Conservation (phyloP, 2,888 invertebrate genomes). For the Drosophila rellima region DNA sequence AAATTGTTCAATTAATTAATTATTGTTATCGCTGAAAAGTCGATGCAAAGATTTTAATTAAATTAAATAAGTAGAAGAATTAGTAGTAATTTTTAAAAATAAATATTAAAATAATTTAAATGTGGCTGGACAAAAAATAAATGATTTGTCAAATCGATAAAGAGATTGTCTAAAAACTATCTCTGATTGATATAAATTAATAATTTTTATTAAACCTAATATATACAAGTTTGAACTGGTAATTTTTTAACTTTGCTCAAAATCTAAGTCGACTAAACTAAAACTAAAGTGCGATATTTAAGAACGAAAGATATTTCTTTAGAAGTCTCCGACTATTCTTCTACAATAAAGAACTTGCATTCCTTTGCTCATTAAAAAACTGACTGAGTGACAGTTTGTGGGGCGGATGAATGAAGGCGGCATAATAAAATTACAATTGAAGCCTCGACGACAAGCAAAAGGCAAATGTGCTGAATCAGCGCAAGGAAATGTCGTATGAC, state of each 20-base stretch:
- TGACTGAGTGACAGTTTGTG: conserved; percentile 70
- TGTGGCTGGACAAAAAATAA: too few species aligned
- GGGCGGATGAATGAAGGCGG: conserved; percentile 36
- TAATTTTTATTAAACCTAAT: too few species aligned
- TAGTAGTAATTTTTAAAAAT: background rate
- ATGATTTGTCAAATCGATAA: too few species aligned
- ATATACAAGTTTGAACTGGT: too few species aligned
- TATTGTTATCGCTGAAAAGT: too few species aligned
- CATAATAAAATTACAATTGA: conserved; percentile 77
- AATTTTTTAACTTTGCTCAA: too few species aligned
- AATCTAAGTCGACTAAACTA: background rate
- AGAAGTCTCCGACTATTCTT: background rate
- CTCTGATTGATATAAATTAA: too few species aligned
- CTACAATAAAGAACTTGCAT: background rate
- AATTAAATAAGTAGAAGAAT: background rate
- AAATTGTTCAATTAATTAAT: too few species aligned
- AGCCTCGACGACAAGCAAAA: conserved; percentile 54
- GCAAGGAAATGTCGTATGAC: conserved; percentile 35
- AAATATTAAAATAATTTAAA: background rate
- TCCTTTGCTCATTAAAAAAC: conserved; percentile 71
- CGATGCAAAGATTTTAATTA: too few species aligned
- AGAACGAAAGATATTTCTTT: background rate
- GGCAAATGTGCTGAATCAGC: conserved; percentile 74
- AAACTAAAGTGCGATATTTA: background rate
- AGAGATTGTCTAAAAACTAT: too few species aligned